Evolutionary conservation across 2,113 vertebrate genomes (phyloP), one percentile per base, ranked within the genome.

Genomic region (Paramisgurnus dabryanus): DNA sequence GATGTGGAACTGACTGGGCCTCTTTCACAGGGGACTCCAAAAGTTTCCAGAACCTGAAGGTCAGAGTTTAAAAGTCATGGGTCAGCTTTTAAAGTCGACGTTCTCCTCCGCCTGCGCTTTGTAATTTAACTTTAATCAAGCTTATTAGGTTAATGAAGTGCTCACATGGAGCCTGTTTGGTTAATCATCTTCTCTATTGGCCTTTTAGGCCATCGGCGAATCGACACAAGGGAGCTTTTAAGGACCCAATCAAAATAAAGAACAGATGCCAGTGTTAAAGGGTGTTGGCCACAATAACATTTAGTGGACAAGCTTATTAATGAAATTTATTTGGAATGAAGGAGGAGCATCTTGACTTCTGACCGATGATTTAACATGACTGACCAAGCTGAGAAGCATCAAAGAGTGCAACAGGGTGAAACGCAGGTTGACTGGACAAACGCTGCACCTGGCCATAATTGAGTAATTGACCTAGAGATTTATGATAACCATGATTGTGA

Each of bases 91-190:
- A 86, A 65, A 79, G 86, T 39, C 78, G 4, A 18, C 47, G 72
- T 84, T 80, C 86, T 80, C 60, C 82, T 88, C 81, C 61, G 75
- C 50, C 76, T 66, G 58, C 22, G 12, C 64, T 86, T 34, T 82
- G 82, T 90, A 90, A 91, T 91, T 90, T 85, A 85, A 64, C 83
- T 91, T 91, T 89, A 92, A 92, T 93, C 89, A 91, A 89, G 86
- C 85, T 88, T 90, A 93, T 92, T 91, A 90, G 88, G 70, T 78
- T 88, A 84, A 92, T 91, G 89, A 85, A 89, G 82, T 58, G 71
- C 81, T 83, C 70, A 39, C 80, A 79, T 80, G 85, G 82, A 57
- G 69, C 58, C 83, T 65, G 18, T 64, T 65, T 82, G 77, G 69
- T 86, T 87, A 90, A 91, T 85, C 63, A 84, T 60, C 80, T 86